Evolutionary conservation across 2,888 invertebrate genomes (phyloP), one percentile per base, ranked within the genome.

Genomic region (Spisula subtruncata): DNA sequence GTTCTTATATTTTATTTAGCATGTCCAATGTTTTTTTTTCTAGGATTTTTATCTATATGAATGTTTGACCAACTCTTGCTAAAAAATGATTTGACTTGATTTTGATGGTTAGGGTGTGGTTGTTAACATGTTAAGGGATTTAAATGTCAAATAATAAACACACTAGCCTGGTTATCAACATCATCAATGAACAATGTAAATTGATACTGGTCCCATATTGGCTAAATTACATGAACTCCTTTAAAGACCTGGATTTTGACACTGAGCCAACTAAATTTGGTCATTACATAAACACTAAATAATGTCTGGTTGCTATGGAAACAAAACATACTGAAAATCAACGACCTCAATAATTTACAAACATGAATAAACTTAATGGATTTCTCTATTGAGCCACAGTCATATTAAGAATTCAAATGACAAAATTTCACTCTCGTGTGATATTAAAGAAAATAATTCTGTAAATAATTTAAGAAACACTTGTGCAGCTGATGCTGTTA

Each of bases 181-280:
- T 35, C 75, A 75, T 29, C 12, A 0, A 35, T 75, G 1, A 75
- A 35, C 75, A 75, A 0, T 35, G 18, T 18, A 10, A 1, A 6
- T 8, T 60, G 60, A 60, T 60, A 75, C 35, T 75, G 75, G 75
- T 75, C 75, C 75, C 75, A 32, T 75, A 32, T 75, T 25, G 25
- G 25, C 60, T 66, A 8, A 41, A 66, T 51, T 51, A 66, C 25
- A 66, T 25, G n/a, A 66, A 66, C 5, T n/a, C 8, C 12, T 8
- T n/a, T n/a, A n/a, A n/a, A n/a, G n/a, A n/a, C n/a, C n/a, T n/a
- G n/a, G n/a, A n/a, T n/a, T n/a, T n/a, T n/a, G n/a, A n/a, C n/a
- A n/a, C n/a, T n/a, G n/a, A n/a, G n/a, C n/a, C n/a, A n/a, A n/a
- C n/a, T n/a, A n/a, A n/a, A n/a, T n/a, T n/a, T n/a, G n/a, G n/a